These are phyloP conservation scores for Parus major DNA, from an alignment of 2,113 vertebrate genomes.

Conservation along the genomic window DNA sequence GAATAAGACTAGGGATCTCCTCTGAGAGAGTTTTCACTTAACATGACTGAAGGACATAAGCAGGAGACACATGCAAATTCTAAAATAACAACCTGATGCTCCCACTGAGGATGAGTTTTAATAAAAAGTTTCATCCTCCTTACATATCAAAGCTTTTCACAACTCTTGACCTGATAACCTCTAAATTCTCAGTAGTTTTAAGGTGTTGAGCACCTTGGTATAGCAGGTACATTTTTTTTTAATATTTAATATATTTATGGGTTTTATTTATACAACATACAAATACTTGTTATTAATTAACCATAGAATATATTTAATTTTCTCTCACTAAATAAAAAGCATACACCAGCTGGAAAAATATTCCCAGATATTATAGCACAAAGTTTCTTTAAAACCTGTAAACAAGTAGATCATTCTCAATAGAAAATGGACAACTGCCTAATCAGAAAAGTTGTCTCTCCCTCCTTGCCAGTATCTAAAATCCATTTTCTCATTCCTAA, in stretches of 20 bases:
- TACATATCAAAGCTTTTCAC: background rate
- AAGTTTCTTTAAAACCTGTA: background rate
- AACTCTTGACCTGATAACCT: background rate
- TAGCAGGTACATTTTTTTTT: background rate
- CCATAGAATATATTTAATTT: background rate
- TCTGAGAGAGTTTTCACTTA: background rate
- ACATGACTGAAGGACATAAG: background rate
- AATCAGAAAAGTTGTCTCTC: background rate
- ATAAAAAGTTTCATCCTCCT: background rate
- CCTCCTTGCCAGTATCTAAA: background rate
- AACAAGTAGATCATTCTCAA: background rate
- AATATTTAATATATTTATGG: background rate
- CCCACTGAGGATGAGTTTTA: background rate
- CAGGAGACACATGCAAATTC: background rate
- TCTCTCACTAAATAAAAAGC: background rate
- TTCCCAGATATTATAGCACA: background rate
- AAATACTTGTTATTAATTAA: background rate
- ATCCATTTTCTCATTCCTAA: background rate
- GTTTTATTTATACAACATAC: background rate
- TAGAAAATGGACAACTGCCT: background rate
- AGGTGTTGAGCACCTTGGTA: background rate
- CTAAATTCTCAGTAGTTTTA: background rate
- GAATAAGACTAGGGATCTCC: background rate
- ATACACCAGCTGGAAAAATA: background rate
- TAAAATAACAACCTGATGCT: background rate